Conservation (phyloP, 2,113 vertebrate genomes). For the Lepus timidus region DNA sequence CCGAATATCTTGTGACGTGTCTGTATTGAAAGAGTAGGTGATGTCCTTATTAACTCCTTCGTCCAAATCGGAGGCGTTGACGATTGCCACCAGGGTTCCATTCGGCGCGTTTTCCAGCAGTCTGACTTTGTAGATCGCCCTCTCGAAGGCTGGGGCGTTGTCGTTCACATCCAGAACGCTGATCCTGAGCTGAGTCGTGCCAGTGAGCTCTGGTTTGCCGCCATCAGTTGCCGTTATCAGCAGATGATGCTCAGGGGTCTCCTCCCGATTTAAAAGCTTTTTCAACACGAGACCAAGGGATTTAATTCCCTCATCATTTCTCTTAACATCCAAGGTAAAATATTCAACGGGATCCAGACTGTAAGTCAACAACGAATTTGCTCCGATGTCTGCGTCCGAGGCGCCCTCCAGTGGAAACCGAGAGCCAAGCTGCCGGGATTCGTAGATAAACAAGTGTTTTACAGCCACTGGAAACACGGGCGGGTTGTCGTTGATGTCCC, state of each 20-base stretch:
- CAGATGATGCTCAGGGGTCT: conserved; percentile 73
- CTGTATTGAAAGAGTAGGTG: conserved; percentile 69
- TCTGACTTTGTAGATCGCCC: conserved; percentile 83
- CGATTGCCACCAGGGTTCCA: conserved; percentile 83
- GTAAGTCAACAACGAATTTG: conserved; percentile 89
- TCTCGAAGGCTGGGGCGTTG: conserved; percentile 85
- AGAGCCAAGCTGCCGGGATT: conserved; percentile 79
- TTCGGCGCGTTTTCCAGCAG: conserved; percentile 86
- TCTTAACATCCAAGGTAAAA: conserved; percentile 85
- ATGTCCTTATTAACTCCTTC: conserved; percentile 79
- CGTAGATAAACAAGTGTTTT: conserved; percentile 81
- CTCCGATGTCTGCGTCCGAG: conserved; percentile 85
- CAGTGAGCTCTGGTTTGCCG: conserved; percentile 85
- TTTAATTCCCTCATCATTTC: conserved; percentile 81
- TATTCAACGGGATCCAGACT: conserved; percentile 85
- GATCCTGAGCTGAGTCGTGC: conserved; percentile 79
- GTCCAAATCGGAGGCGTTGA: conserved; percentile 83
- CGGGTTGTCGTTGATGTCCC: conserved; percentile 91
- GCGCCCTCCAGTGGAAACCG: conserved; percentile 87
- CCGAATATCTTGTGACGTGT: conserved; percentile 72
- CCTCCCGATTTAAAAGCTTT: conserved; percentile 84
- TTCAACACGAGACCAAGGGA: conserved; percentile 82
- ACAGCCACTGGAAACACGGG: conserved; percentile 75
- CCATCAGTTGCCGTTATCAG: conserved; percentile 85
- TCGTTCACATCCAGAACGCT: conserved; percentile 83